Percentiles rank a stretch among this genome's conserved stretches.
Conservation (phyloP, 2,797 vertebrate genomes). For the Zenarchopterus dispar region DNA sequence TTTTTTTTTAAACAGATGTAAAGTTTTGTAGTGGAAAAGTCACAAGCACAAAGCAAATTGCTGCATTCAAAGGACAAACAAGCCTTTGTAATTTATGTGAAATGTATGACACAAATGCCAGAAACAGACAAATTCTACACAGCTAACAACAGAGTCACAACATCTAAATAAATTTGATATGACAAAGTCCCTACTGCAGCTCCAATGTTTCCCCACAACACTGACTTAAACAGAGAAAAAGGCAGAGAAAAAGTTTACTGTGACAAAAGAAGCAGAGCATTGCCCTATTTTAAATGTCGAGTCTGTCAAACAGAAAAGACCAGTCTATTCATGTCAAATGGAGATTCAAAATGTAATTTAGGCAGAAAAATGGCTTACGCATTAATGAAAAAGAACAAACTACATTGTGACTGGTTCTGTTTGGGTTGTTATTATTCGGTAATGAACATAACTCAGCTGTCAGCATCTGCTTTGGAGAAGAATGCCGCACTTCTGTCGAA, state of each 20-base stretch:
- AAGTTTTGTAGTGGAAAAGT: neutral
- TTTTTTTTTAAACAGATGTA: constrained; percentile 1
- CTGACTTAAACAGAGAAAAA: constrained; percentile 1
- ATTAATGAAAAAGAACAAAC: constrained; percentile 21
- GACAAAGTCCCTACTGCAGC: constrained; percentile 38
- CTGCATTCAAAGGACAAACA: constrained; percentile 25
- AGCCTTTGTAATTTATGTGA: constrained; percentile 7
- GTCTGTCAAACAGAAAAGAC: constrained; percentile 19
- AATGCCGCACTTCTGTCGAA: constrained; percentile 16
- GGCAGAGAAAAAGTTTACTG: neutral
- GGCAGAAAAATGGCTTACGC: constrained; percentile 15
- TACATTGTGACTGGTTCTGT: constrained; percentile 34
- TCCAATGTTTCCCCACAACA: constrained; percentile 18
- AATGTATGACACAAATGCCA: constrained; percentile 12
- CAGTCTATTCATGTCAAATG: constrained; percentile 19
- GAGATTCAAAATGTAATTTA: constrained; percentile 36
- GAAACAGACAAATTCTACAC: constrained; percentile 17
- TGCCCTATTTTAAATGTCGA: constrained; percentile 23
- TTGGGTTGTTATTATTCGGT: constrained; percentile 39
- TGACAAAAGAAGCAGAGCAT: constrained; percentile 23
- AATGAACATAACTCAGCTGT: constrained; percentile 37
- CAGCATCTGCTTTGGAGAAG: constrained; percentile 22
- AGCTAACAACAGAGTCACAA: constrained; percentile 16
- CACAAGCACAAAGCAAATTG: constrained; percentile 11
- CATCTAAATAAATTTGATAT: constrained; percentile 20